Evolutionary conservation across 2,113 vertebrate species (phyloP).

Genomic region (Ardeotis arabs): DNA sequence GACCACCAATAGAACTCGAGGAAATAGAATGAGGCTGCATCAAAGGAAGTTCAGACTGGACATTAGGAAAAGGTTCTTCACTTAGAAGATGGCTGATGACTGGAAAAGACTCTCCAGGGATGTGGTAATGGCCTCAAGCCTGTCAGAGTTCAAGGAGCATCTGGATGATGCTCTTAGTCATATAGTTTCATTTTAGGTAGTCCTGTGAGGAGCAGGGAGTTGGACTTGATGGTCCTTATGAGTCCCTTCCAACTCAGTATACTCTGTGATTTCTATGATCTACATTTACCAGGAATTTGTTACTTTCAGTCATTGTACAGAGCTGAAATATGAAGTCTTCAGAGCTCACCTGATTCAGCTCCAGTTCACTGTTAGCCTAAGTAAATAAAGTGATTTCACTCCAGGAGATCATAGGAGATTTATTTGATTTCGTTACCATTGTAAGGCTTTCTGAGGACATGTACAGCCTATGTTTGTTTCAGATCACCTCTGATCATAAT

Average conservation of each 20-base stretch:
- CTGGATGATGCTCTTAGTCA: not conserved
- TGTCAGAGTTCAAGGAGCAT: not conserved
- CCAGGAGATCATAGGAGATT: not conserved
- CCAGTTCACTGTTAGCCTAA: not conserved
- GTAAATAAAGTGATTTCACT: constrained; percentile 10
- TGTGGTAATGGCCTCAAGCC: not conserved
- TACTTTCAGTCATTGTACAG: not conserved
- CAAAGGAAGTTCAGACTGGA: not conserved
- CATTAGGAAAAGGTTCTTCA: not conserved
- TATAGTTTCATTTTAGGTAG: not conserved
- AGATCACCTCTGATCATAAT: not conserved
- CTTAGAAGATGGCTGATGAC: not conserved
- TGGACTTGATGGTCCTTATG: not conserved
- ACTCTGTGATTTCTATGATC: not conserved
- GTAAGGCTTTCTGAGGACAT: not conserved
- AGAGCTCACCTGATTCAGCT: not conserved
- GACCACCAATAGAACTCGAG: not conserved
- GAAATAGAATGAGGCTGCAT: not conserved
- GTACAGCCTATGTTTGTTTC: not conserved
- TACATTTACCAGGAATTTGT: not conserved
- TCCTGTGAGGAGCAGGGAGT: not conserved
- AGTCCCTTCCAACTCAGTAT: not conserved
- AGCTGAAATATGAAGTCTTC: not conserved
- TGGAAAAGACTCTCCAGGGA: not conserved
- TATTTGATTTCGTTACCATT: not conserved